These are phyloP conservation scores for Zaprionus taronus DNA, from an alignment of 1,140 invertebrate species.

Conservation along the genomic window DNA sequence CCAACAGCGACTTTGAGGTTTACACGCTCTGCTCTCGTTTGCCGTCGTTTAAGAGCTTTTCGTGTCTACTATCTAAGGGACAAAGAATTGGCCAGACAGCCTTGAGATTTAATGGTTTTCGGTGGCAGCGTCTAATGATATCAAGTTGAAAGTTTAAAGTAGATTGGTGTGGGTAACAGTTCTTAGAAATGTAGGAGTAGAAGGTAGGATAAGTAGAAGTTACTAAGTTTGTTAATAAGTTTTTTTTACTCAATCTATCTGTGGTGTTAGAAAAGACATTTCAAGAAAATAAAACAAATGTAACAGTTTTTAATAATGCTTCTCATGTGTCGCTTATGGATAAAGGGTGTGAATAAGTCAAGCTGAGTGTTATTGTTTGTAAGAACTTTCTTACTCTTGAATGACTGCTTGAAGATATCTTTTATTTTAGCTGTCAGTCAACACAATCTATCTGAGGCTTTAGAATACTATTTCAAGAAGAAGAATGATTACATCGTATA, in stretches of 20 bases:
- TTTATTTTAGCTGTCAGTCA: too few species aligned
- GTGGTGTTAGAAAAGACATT: too few species aligned
- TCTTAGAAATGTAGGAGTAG: not conserved
- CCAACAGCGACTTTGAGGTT: conserved; percentile 40
- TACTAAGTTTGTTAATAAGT: too few species aligned
- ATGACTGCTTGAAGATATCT: too few species aligned
- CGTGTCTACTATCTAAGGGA: not conserved
- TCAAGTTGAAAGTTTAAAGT: not conserved
- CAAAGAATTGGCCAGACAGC: conserved; percentile 2
- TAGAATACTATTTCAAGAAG: too few species aligned
- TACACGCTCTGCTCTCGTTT: not conserved
- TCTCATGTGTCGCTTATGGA: not conserved
- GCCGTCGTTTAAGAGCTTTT: not conserved
- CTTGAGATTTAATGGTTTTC: not conserved
- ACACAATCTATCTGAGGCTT: too few species aligned
- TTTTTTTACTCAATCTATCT: too few species aligned
- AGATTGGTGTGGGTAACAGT: not conserved
- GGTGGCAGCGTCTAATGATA: not conserved
- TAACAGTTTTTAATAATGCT: too few species aligned
- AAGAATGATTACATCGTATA: too few species aligned
- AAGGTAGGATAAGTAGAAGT: too few species aligned
- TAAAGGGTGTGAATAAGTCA: not conserved
- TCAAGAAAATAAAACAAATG: too few species aligned
- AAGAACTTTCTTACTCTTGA: too few species aligned
- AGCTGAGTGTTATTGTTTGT: not conserved